Percentiles rank a stretch among this genome's conserved stretches.
phyloP scores from a whole-genome alignment of 2,888 invertebrate species.

The Azorinus chamasolen region DNA sequence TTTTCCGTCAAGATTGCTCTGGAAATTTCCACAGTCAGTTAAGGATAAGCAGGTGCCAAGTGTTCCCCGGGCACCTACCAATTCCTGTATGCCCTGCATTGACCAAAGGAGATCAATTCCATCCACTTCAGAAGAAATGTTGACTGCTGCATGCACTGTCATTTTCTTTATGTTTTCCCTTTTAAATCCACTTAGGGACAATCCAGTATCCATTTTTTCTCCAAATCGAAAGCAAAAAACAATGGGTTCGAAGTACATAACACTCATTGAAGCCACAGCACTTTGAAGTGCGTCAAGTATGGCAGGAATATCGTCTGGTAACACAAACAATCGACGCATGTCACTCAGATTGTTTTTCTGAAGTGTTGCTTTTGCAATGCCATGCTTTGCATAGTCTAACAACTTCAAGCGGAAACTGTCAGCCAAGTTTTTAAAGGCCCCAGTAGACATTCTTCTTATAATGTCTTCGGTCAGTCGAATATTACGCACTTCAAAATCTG shows the following conservation, averaged over 20 bases:
- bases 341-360: neutral
- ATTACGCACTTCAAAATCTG: neutral
- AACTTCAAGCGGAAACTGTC: conserved; percentile 8
- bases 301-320: neutral
- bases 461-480: conserved; percentile 3
- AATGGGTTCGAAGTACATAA: neutral
- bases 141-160: conserved; percentile 35
- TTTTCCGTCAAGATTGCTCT: conserved; percentile 41
- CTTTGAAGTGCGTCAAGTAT: conserved; percentile 8
- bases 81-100: conserved; percentile 24
- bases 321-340: neutral
- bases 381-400: neutral
- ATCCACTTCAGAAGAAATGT: conserved; percentile 21
- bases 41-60: conserved; percentile 39
- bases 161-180: neutral
- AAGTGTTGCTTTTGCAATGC: conserved; percentile 14
- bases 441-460: neutral
- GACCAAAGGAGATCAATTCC: conserved; percentile 50
- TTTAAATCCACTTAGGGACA: neutral
- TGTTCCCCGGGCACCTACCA: conserved; percentile 27
- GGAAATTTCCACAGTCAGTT: conserved; percentile 38
- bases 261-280: neutral
- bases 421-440: conserved; percentile 2
- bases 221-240: conserved; percentile 2
- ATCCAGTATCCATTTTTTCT: neutral